Percentiles rank a stretch among this genome's conserved stretches.
Conservation (phyloP, 2,113 vertebrate species). For the Phaethornis superciliosus region DNA sequence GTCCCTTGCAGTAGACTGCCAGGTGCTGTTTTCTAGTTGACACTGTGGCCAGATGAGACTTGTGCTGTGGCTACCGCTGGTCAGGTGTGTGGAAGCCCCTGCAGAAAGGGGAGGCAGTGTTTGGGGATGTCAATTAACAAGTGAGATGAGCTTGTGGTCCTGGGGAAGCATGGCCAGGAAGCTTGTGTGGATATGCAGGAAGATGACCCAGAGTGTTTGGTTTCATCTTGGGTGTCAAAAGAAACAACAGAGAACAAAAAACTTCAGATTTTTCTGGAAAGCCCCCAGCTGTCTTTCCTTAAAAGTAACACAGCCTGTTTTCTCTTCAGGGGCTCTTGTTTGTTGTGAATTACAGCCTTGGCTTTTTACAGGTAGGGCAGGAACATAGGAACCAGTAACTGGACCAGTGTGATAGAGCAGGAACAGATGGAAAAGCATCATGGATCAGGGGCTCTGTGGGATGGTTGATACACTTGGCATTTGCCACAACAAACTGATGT, state of each 20-base stretch:
- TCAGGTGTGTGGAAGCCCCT: neutral
- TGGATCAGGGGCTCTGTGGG: neutral
- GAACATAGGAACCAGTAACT: neutral
- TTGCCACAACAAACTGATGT: neutral
- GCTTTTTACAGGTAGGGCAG: neutral
- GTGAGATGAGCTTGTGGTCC: neutral
- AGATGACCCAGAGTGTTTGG: neutral
- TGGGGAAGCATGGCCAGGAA: accelerated
- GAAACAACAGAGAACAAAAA: neutral
- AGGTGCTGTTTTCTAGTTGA: neutral
- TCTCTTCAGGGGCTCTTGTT: neutral
- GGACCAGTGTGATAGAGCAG: neutral
- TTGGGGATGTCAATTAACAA: accelerated
- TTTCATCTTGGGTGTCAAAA: neutral
- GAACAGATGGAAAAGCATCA: neutral
- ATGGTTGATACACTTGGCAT: neutral
- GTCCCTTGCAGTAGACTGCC: neutral
- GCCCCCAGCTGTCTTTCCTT: neutral
- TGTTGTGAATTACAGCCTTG: neutral
- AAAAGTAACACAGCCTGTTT: neutral
- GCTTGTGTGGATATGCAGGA: neutral
- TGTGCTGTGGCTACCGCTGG: neutral
- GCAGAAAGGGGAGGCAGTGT: neutral
- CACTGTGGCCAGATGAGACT: neutral
- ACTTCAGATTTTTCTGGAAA: neutral